Percentiles rank a stretch among this genome's conserved stretches.
These are phyloP conservation scores for Sebastes iracundus DNA, from an alignment of 2,797 vertebrate species.

Conservation along the genomic window DNA sequence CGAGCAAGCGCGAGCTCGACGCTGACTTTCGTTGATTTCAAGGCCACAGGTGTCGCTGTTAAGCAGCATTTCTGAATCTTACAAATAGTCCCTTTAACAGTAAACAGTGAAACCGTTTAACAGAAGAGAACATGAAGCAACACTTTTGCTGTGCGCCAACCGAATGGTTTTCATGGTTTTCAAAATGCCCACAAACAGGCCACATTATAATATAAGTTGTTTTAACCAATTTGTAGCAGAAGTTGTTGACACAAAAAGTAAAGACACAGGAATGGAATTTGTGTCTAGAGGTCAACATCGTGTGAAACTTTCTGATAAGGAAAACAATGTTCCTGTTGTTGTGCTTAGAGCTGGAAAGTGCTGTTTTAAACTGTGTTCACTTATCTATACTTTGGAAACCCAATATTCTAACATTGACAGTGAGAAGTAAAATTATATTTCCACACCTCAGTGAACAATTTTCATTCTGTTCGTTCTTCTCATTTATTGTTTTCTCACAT, in stretches of 20 bases:
- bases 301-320: no score
- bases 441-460: background rate
- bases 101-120: background rate
- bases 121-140: background rate
- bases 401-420: background rate
- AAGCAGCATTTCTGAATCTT: no score
- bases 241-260: background rate
- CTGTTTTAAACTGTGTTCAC: background rate
- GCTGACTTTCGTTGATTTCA: no score
- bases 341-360: background rate
- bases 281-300: no score
- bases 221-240: background rate
- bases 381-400: background rate
- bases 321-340: background rate
- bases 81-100: background rate
- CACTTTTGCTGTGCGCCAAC: background rate
- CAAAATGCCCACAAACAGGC: background rate
- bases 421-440: background rate
- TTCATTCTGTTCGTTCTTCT: background rate
- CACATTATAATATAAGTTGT: background rate
- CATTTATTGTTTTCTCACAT: background rate
- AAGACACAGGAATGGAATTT: background rate
- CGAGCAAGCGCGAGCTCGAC: no score
- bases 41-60: no score
- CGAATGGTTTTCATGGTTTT: background rate